These are phyloP conservation scores for Acrobasis repandana DNA, from an alignment of 2,888 invertebrate species.

Conservation along the genomic window DNA sequence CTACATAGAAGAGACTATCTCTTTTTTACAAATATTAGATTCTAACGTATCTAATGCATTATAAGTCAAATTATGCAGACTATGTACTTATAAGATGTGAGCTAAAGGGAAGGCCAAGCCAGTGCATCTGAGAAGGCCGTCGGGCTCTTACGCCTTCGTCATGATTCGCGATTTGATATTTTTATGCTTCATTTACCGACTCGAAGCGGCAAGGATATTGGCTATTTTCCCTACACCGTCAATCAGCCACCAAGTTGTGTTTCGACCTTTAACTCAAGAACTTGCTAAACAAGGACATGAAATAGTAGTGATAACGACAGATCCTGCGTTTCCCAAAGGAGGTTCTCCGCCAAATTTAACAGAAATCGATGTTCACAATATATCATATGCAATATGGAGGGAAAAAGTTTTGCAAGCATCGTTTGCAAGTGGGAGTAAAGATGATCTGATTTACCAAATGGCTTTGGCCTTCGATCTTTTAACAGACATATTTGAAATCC, in stretches of 20 bases:
- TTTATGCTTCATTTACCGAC: background rate
- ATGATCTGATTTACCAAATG: slow-evolving; percentile 3
- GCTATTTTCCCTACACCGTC: slow-evolving; percentile 52
- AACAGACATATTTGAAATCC: background rate
- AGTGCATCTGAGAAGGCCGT: background rate
- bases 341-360: slow-evolving; percentile 46
- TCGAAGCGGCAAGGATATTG: slow-evolving; percentile 48
- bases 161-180: background rate
- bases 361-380: slow-evolving; percentile 53
- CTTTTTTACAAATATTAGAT: no score
- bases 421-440: slow-evolving; percentile 14
- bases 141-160: background rate
- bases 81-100: no score
- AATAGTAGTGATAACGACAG: slow-evolving; percentile 51
- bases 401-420: slow-evolving; percentile 28
- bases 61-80: no score
- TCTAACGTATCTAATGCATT: no score
- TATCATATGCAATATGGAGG: slow-evolving; percentile 47
- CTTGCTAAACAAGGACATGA: slow-evolving; percentile 59
- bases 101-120: background rate
- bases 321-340: slow-evolving; percentile 47
- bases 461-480: background rate
- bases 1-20: no score
- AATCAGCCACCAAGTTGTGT: slow-evolving; percentile 59
- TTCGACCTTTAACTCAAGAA: slow-evolving; percentile 48